Evolutionary conservation across 2,797 vertebrate species (phyloP).

Genomic region (Philypnodon macrostomus): DNA sequence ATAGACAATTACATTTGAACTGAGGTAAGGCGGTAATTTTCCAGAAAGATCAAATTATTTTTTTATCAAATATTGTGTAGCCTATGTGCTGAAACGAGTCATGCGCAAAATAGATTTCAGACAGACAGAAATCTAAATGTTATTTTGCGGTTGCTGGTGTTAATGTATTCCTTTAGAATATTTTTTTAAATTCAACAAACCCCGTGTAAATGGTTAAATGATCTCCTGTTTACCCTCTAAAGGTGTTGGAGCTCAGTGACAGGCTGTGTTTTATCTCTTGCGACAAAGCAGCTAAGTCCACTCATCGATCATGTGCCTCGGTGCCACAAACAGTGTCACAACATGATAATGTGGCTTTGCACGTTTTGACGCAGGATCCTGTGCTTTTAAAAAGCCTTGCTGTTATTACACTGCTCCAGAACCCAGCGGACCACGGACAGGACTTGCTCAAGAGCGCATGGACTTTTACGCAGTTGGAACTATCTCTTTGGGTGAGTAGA

Average conservation of each 20-base stretch:
- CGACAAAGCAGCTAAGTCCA: constrained; percentile 50
- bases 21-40: too few species aligned
- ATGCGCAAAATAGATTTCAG: not conserved
- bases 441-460: constrained; percentile 36
- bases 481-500: constrained; percentile 57
- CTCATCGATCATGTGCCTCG: constrained; percentile 64
- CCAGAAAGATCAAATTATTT: too few species aligned
- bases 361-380: constrained; percentile 48
- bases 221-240: constrained; percentile 41
- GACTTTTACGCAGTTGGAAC: constrained; percentile 49
- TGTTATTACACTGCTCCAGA: constrained; percentile 11
- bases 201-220: constrained; percentile 23
- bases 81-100: not conserved
- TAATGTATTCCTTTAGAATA: not conserved
- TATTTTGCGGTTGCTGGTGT: not conserved
- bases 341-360: constrained; percentile 64
- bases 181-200: constrained; percentile 7
- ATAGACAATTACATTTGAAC: too few species aligned
- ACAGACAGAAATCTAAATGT: not conserved
- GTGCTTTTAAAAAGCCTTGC: constrained; percentile 32
- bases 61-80: too few species aligned
- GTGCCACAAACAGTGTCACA: constrained; percentile 61
- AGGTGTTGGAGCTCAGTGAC: constrained; percentile 55
- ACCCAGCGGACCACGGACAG: constrained; percentile 32
- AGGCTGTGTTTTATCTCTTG: constrained; percentile 38